phyloP scores from a whole-genome alignment of 2,113 vertebrate species.

The Callaeas wilsoni region DNA sequence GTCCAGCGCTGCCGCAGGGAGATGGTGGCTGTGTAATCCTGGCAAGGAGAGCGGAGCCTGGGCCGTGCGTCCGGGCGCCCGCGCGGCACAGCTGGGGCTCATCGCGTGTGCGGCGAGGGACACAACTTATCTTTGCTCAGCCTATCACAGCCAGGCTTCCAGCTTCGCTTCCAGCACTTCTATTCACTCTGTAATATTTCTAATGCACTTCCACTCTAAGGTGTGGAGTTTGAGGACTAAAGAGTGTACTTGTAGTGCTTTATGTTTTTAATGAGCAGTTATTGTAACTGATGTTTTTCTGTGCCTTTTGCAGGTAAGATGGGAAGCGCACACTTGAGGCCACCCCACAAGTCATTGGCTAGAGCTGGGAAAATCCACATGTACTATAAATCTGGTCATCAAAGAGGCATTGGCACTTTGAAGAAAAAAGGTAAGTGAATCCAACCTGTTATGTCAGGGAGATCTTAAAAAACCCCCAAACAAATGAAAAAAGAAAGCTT shows the following conservation, averaged over 20 bases:
- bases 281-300: not conserved
- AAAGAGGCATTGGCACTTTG: not conserved
- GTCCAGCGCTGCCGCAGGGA: slow-evolving; percentile 85
- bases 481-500: not conserved
- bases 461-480: not conserved
- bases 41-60: not conserved
- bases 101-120: not conserved
- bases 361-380: not conserved
- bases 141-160: not conserved
- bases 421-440: not conserved
- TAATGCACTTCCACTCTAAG: not conserved
- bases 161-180: not conserved
- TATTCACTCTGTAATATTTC: not conserved
- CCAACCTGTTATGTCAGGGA: not conserved
- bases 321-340: not conserved
- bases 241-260: not conserved
- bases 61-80: rapidly evolving
- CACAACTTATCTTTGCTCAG: not conserved
- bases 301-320: not conserved
- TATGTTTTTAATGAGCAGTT: not conserved
- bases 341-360: not conserved
- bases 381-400: not conserved
- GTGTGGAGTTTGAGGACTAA: not conserved
- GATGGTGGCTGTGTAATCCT: slow-evolving; percentile 92
- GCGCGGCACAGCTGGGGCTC: rapidly evolving